Evolutionary conservation across 2,113 vertebrate species (phyloP), one percentile per base, ranked within the genome.

Genomic region (Merops nubicus): DNA sequence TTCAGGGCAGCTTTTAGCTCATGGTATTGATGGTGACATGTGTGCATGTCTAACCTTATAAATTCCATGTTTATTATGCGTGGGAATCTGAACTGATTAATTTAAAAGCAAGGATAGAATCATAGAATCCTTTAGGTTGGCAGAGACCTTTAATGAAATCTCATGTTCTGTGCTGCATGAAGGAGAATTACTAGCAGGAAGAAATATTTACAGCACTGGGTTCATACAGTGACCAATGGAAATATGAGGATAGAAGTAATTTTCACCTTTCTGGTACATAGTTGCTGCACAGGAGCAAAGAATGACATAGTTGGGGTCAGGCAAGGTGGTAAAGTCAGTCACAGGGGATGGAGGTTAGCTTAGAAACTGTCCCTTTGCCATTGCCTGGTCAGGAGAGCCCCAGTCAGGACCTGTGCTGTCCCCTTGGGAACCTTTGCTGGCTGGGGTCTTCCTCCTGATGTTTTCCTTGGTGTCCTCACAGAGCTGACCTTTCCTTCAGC

Each of bases 321-420:
- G 34, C 26, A 56, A 67, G 26, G 23, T 38, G 20, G 26, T 77
- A 12, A 40, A 69, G 53, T 76, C 48, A 48, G n/a, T 40, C 15
- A 5, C 14, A 43, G 34, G 26, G 67, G 72, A 25, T 0, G 0
- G 25, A 91, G 31, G 15, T 64, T 38, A 29, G n/a, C 45, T 91
- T 36, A 31, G 67, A 80, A 88, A 21, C 29, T 17, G 11, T 78
- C 28, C 36, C 17, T 85, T 72, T 59, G 38, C 51, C 18, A 84
- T 45, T 62, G 18, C 21, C n/a, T 34, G 45, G 15, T 34, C 1
- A 70, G 54, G 48, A 74, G 26, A 80, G 26, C 23, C 13, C 3
- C 12, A 62, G 21, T 60, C n/a, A 38, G 50, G 62, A 29, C 56
- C 57, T 0, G 0, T 43, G n/a, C 53, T 45, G 8, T 33, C 57